Evolutionary conservation across 1,140 invertebrate species (phyloP).

Genomic region (Hormaphis cornu): DNA sequence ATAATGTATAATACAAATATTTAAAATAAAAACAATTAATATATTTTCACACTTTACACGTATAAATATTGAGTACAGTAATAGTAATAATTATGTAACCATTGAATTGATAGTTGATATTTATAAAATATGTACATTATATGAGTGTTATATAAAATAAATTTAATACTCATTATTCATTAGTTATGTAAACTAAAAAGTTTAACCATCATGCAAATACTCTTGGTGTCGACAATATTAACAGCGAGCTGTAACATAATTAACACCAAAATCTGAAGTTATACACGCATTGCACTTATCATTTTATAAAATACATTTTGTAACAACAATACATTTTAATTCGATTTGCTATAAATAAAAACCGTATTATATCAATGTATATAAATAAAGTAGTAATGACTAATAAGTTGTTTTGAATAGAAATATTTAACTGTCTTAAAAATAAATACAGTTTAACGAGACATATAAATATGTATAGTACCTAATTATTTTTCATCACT

Average conservation of each 20-base stretch:
- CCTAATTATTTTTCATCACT: not conserved
- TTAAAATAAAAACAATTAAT: conserved; percentile 22
- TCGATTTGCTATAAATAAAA: not conserved
- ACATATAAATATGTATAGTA: not conserved
- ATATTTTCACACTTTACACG: not conserved
- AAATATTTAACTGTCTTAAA: not conserved
- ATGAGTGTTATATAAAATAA: not conserved
- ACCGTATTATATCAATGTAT: too few relatives aligned
- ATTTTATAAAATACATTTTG: not conserved
- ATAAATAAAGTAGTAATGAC: not conserved
- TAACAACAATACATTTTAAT: not conserved
- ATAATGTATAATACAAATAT: not conserved
- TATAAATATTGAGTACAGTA: not conserved
- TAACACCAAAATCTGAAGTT: not conserved
- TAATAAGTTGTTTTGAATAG: not conserved
- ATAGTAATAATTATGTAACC: too few relatives aligned
- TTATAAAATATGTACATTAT: too few relatives aligned
- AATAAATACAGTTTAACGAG: not conserved
- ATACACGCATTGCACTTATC: not conserved
- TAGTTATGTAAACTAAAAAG: not conserved
- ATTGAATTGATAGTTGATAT: too few relatives aligned
- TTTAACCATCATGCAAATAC: not conserved
- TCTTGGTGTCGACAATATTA: not conserved
- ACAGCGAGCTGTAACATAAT: too few relatives aligned
- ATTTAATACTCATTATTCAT: not conserved